Evolutionary conservation across 2,113 vertebrate genomes (phyloP), one percentile per base, ranked within the genome.

Genomic region (Calonectris borealis): DNA sequence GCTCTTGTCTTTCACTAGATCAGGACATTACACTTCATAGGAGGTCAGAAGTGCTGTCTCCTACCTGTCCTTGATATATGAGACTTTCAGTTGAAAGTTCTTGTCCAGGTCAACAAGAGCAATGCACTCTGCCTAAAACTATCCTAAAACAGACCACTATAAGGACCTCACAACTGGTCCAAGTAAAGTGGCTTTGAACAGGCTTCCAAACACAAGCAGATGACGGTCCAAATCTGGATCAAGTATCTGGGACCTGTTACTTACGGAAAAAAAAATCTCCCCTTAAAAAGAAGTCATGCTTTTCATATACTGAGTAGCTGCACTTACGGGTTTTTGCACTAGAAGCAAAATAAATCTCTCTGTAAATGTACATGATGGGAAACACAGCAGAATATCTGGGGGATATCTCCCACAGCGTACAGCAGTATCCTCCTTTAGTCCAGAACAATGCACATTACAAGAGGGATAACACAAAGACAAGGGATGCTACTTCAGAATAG

Each of bases 351-450:
- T 12, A 34, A 44, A 58, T 12, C 12, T 60, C 26, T 58, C 31
- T 40, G 16, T n/a, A 72, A 66, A 72, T 6, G 26, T 9, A 22
- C 0, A 0, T 7, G 36, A 36, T 3, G 36, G 3, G 70, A 90
- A 94, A 34, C 36, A 16, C 54, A 69, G 54, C 46, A 72, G 42
- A 91, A 3, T n/a, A 61, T 25, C 48, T 42, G 32, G 36, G 20
- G 70, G 29, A 34, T 75, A 27, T 44, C 22, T n/a, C 25, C 32
- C 17, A 31, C 29, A 12, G 51, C 2, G 0, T 36, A 34, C 51
- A 71, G 73, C 32, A 71, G 60, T 3, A 6, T 8, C 17, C 34
- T 57, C 20, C 83, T 48, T 38, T 14, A 62, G 55, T 34, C 61
- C 57, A 52, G 51, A 84, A 22, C 18, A 19, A 31, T 6, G 36